Percentiles rank a stretch among this genome's conserved stretches.
Evolutionary conservation across 2,888 invertebrate genomes (phyloP).

Genomic region (Entomobrya proxima): DNA sequence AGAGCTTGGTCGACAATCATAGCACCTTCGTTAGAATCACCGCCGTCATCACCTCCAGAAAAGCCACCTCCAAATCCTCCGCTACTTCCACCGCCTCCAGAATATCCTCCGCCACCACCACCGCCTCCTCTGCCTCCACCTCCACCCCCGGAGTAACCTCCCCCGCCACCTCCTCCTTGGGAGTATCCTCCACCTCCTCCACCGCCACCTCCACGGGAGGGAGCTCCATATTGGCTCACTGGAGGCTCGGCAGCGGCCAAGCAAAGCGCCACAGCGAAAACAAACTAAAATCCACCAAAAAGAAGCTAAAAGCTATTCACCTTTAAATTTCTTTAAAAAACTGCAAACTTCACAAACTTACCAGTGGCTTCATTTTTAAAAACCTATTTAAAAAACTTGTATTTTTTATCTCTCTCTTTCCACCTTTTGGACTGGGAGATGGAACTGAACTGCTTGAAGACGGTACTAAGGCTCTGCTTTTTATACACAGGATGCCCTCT

Average conservation of each 20-base stretch:
- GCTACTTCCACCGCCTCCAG: conserved; percentile 8
- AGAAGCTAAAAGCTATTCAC: not conserved
- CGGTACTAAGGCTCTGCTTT: conserved; percentile 42
- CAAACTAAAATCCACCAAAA: conserved; percentile 45
- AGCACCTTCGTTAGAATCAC: conserved; percentile 58
- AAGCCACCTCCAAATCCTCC: conserved; percentile 34
- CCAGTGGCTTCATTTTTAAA: conserved; percentile 26
- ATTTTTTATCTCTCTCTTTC: not conserved
- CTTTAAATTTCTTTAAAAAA: not conserved
- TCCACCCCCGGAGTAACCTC: conserved; percentile 43
- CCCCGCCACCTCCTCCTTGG: not conserved
- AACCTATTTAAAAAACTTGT: not conserved
- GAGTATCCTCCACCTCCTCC: conserved; percentile 36
- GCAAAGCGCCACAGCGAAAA: conserved; percentile 53
- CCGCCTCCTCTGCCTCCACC: conserved; percentile 44
- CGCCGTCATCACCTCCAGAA: not conserved
- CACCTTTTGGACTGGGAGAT: conserved; percentile 8
- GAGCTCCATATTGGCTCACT: conserved; percentile 59
- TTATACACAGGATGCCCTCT: conserved; percentile 38
- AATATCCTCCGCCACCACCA: conserved; percentile 17
- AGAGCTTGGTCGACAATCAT: conserved; percentile 68
- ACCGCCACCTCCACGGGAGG: conserved; percentile 47
- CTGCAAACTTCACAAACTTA: conserved; percentile 1
- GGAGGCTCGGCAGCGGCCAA: conserved; percentile 65
- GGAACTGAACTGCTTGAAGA: conserved; percentile 55